Evolutionary conservation across 2,888 invertebrate genomes (phyloP), one percentile per base, ranked within the genome.

Genomic region (Hypomecis punctinalis): DNA sequence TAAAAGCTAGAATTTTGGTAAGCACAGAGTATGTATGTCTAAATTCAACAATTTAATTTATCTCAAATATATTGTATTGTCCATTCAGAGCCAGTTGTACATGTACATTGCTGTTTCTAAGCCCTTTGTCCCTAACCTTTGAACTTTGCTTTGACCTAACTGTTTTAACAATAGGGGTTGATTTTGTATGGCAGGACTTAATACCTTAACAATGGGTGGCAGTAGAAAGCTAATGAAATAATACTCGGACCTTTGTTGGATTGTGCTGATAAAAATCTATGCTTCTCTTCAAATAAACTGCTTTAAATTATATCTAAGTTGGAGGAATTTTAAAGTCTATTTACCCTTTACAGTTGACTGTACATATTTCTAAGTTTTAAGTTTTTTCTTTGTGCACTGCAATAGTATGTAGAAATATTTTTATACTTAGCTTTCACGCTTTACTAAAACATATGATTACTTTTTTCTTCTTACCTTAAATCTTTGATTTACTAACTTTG

Each of bases 121-220:
- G 23, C 36, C 63, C 61, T 53, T 66, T 66, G 65, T 66, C 48
- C 43, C 33, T 35, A 37, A 48, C 57, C 57, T 59, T 59, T 58
- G 61, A 54, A 36, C 66, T 66, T 66, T 58, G 10, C 61, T 59
- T 49, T 55, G 55, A 53, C 65, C 55, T 56, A 43, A 52, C 61
- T 55, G 23, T 8, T 39, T 11, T n/a, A 63, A 63, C 58, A 63
- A 63, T 57, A 46, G 46, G 39, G 42, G 58, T 42, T 48, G 23
- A 9, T n/a, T 58, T 58, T 47, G 37, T 63, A 39, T 48, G 35
- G 10, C 33, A 42, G 35, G 23, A 7, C 51, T 54, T 9, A 33
- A 58, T 54, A 48, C 39, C 55, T 23, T 49, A 54, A 64, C 55
- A 63, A 63, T 53, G 46, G 64, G 37, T 11, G 36, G 33, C 37